Evolutionary conservation across 2,888 invertebrate species (phyloP).

Genomic region (Drosophila robusta): DNA sequence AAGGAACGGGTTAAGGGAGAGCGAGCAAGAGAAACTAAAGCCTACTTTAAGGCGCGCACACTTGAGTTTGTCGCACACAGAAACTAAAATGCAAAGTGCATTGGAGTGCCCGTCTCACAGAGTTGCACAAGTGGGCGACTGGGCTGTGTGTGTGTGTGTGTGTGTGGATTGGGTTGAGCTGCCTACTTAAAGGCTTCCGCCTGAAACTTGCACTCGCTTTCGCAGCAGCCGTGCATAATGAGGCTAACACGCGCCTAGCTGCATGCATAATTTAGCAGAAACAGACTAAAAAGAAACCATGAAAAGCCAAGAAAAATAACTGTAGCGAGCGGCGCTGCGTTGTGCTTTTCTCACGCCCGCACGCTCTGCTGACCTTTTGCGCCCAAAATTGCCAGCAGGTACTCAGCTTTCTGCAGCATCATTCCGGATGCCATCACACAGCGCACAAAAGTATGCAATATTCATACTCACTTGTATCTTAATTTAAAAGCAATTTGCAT

Average conservation of each 20-base stretch:
- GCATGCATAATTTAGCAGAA: conserved; percentile 75
- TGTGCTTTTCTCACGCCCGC: conserved; percentile 52
- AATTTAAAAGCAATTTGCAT: conserved; percentile 53
- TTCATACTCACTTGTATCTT: conserved; percentile 48
- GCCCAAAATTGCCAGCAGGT: conserved; percentile 11
- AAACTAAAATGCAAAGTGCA: conserved; percentile 67
- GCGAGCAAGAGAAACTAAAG: conserved; percentile 39
- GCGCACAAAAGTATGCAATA: conserved; percentile 39
- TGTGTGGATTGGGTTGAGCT: conserved; percentile 14
- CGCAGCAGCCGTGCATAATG: conserved; percentile 74
- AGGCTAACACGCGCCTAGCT: conserved; percentile 73
- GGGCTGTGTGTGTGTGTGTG: neutral
- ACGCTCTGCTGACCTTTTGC: conserved; percentile 48
- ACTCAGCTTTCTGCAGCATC: conserved; percentile 16
- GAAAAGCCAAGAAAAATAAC: conserved; percentile 13
- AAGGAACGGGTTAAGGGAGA: neutral
- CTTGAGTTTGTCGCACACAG: conserved; percentile 63
- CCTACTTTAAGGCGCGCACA: conserved; percentile 58
- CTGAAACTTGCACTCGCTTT: conserved; percentile 45
- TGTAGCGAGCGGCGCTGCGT: conserved; percentile 16
- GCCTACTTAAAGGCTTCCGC: conserved; percentile 71
- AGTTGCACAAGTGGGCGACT: conserved; percentile 45
- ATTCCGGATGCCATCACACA: conserved; percentile 10
- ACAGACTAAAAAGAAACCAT: conserved; percentile 5
- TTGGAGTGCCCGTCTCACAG: conserved; percentile 49